A percentile compares a stretch with the other conserved stretches of the same genome.
Evolutionary conservation across 2,113 vertebrate species (phyloP).

Genomic region (Indri indri): DNA sequence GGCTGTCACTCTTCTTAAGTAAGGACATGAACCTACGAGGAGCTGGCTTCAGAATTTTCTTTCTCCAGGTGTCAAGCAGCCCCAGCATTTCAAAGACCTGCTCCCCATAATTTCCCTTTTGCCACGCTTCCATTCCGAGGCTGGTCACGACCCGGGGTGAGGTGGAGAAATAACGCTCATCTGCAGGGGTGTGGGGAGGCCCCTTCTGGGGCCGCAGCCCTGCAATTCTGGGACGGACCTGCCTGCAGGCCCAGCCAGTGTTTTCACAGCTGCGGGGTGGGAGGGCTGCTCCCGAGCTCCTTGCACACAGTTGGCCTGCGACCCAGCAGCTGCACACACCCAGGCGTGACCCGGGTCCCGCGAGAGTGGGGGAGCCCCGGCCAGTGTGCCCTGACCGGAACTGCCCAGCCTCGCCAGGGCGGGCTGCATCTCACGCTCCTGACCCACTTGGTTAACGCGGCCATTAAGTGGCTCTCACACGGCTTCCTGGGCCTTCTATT

Average conservation of each 20-base stretch:
- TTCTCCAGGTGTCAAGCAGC: neutral
- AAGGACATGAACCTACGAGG: neutral
- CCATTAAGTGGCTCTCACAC: conserved; percentile 31
- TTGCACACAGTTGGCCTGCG: neutral
- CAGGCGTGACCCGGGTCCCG: neutral
- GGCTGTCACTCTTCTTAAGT: neutral
- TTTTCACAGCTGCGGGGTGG: conserved; percentile 64
- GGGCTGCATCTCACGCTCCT: neutral
- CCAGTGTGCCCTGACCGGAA: accelerated
- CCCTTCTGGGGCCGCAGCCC: accelerated
- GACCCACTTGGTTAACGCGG: neutral
- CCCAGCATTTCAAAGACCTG: neutral
- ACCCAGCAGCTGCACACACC: conserved; percentile 53
- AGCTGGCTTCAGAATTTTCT: neutral
- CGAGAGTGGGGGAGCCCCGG: neutral
- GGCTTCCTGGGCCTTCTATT: conserved; percentile 25
- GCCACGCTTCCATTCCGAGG: neutral
- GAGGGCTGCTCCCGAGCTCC: neutral
- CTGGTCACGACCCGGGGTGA: neutral
- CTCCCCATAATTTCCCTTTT: neutral
- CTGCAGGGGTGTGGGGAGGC: neutral
- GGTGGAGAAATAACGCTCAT: neutral
- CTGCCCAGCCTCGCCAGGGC: accelerated
- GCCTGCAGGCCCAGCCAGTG: neutral
- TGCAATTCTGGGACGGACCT: neutral